phyloP scores from a whole-genome alignment of 2,113 vertebrate species.

The Podocnemis expansa region DNA sequence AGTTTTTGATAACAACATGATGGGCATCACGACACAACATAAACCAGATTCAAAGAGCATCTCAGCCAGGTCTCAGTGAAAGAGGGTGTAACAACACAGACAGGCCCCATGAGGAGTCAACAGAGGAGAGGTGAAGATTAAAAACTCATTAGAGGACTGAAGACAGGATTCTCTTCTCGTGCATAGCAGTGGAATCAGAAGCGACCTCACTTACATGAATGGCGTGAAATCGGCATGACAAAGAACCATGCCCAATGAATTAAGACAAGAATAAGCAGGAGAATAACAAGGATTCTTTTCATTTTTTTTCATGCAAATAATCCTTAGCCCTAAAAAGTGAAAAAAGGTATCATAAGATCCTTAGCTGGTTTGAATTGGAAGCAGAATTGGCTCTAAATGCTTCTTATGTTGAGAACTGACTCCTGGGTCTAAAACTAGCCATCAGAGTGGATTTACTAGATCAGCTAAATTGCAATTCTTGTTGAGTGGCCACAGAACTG shows the following conservation, averaged over 20 bases:
- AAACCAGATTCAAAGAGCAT: neutral
- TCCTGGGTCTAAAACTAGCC: neutral
- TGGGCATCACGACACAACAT: fast-evolving
- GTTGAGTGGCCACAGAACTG: neutral
- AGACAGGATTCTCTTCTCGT: neutral
- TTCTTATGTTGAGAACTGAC: neutral
- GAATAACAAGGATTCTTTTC: neutral
- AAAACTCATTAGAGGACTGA: neutral
- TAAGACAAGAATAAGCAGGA: neutral
- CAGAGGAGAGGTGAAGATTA: neutral
- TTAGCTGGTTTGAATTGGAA: neutral
- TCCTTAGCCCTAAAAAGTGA: neutral
- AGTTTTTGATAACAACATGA: neutral
- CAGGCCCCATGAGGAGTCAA: neutral
- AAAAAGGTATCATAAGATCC: neutral
- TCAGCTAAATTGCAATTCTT: neutral
- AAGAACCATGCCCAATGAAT: neutral
- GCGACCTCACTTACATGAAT: neutral
- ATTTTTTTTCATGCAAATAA: neutral
- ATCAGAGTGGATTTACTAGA: neutral
- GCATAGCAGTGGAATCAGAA: neutral
- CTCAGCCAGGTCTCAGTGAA: neutral
- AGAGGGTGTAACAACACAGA: neutral
- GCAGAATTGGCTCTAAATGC: neutral
- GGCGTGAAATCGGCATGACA: neutral